Percentiles rank a stretch among this genome's conserved stretches.
These are phyloP conservation scores for Anguilla obscura DNA, from an alignment of 2,797 vertebrate genomes.

Conservation along the genomic window DNA sequence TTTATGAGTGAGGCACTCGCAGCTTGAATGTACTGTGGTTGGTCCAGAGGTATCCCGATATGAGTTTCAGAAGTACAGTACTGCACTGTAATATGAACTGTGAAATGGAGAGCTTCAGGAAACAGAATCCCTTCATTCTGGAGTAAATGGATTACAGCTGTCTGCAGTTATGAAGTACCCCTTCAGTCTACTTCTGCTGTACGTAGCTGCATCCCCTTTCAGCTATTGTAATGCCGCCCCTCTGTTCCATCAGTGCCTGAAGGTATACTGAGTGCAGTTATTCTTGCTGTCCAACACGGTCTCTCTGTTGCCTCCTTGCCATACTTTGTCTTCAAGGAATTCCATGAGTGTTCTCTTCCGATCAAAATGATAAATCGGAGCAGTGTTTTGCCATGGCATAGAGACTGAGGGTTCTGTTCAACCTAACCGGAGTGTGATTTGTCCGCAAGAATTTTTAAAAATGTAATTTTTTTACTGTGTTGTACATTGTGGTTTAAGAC, in stretches of 20 bases:
- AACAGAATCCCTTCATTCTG: neutral
- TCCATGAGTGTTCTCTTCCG: neutral
- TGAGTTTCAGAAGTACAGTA: neutral
- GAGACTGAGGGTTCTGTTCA: neutral
- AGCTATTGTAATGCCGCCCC: neutral
- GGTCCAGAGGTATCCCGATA: neutral
- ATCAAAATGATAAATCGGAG: neutral
- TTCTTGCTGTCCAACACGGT: neutral
- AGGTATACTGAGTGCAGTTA: neutral
- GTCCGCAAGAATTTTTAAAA: neutral
- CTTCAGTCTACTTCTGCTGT: constrained; percentile 2
- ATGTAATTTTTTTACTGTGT: neutral
- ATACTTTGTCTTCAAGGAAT: neutral
- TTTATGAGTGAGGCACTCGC: neutral
- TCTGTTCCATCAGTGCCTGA: neutral
- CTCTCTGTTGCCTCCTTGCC: neutral
- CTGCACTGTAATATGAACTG: neutral
- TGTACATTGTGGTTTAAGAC: neutral
- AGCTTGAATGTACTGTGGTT: neutral
- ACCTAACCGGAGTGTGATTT: neutral
- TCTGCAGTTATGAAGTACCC: neutral
- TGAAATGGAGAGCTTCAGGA: neutral
- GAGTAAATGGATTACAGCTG: neutral
- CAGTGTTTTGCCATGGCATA: neutral
- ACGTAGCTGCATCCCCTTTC: neutral